phyloP scores from a whole-genome alignment of 2,888 invertebrate species.

The Atrina japonica region DNA sequence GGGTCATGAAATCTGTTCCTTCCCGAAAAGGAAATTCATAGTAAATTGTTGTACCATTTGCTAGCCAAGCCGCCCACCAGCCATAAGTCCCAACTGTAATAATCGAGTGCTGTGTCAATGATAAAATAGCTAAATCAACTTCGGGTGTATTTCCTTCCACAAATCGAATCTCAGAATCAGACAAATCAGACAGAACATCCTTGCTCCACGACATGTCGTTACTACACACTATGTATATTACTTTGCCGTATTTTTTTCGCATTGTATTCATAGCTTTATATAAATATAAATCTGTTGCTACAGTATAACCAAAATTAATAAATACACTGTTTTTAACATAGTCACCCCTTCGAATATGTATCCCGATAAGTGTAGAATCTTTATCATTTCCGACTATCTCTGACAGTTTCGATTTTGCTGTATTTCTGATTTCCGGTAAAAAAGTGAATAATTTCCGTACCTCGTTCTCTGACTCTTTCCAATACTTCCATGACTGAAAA shows the following conservation, averaged over 20 bases:
- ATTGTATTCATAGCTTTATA: slow-evolving; percentile 17
- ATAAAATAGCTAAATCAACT: slow-evolving; percentile 23
- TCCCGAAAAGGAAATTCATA: slow-evolving; percentile 17
- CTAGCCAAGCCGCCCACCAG: slow-evolving; percentile 30
- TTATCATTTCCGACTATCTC: slow-evolving; percentile 1
- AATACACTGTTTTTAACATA: not conserved
- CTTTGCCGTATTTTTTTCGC: slow-evolving; percentile 6
- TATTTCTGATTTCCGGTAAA: not conserved
- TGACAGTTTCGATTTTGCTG: not conserved
- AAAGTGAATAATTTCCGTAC: slow-evolving; percentile 19
- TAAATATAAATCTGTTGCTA: slow-evolving; percentile 16
- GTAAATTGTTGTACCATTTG: slow-evolving; percentile 32
- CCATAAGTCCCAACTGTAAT: slow-evolving; percentile 35
- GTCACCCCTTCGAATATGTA: slow-evolving; percentile 28
- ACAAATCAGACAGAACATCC: not conserved
- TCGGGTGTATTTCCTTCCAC: slow-evolving; percentile 12
- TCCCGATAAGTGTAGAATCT: slow-evolving; percentile 19
- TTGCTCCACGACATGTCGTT: slow-evolving; percentile 16
- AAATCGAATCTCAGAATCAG: slow-evolving; percentile 5
- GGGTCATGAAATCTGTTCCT: not conserved
- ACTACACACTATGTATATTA: slow-evolving; percentile 17
- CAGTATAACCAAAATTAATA: slow-evolving; percentile 18
- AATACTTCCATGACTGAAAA: slow-evolving; percentile 37
- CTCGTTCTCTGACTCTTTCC: slow-evolving; percentile 15
- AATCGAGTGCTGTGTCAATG: slow-evolving; percentile 25